Percentiles rank a stretch among this genome's conserved stretches.
These are phyloP conservation scores for Ramazzottius varieornatus DNA, from an alignment of 2,888 invertebrate genomes.

Conservation along the genomic window DNA sequence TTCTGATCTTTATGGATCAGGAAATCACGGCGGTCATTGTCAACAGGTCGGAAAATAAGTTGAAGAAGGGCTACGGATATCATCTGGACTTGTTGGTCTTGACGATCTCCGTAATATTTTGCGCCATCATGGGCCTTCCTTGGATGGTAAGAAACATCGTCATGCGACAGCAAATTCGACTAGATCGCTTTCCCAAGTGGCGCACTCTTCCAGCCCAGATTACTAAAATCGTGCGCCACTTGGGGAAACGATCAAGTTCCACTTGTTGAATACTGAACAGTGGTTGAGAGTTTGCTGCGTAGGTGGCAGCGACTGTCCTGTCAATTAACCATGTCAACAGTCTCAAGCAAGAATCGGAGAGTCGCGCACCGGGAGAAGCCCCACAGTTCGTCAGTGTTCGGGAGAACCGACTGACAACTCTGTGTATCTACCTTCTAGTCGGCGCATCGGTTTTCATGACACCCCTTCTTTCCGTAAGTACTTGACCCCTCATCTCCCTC, in stretches of 20 bases:
- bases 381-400: conserved; percentile 76
- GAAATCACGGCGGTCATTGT: conserved; percentile 97
- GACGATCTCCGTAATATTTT: conserved; percentile 57
- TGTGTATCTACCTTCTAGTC: not conserved
- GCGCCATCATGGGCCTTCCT: conserved; percentile 71
- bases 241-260: no score
- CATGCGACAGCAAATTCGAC: no score
- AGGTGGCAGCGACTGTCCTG: conserved; percentile 85
- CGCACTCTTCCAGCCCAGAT: no score
- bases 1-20: conserved; percentile 97
- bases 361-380: conserved; percentile 86
- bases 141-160: no score
- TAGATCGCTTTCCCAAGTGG: no score
- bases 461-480: not conserved
- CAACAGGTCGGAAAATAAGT: conserved; percentile 86
- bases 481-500: not conserved
- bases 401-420: conserved; percentile 15
- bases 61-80: conserved; percentile 88
- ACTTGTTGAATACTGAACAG: no score
- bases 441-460: not conserved
- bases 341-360: conserved; percentile 73
- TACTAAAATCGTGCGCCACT: no score
- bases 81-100: conserved; percentile 76
- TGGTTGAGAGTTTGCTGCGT: no score
- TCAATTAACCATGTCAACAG: conserved; percentile 94